phyloP scores from a whole-genome alignment of 2,113 vertebrate genomes.

The Vombatus ursinus region DNA sequence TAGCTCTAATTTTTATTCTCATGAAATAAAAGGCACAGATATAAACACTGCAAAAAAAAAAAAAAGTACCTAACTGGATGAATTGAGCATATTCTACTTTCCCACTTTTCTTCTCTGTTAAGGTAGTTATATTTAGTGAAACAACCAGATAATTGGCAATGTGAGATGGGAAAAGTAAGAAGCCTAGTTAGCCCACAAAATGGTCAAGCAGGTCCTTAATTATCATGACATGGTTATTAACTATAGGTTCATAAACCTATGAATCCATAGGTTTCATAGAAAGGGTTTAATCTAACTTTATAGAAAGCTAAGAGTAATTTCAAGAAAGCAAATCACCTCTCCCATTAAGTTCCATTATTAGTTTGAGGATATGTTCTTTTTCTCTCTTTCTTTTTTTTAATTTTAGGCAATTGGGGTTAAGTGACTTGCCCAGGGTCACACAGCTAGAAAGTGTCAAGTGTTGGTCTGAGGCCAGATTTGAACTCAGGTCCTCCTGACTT shows the following conservation, averaged over 20 bases:
- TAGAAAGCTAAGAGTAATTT: conserved; percentile 27
- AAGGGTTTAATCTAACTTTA: neutral
- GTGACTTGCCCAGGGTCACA: too few species aligned
- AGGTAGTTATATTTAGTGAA: neutral
- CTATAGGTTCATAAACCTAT: neutral
- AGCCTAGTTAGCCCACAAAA: neutral
- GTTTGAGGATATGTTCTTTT: conserved; percentile 32
- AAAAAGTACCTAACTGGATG: neutral
- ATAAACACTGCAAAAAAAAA: too few species aligned
- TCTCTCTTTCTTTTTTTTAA: too few species aligned
- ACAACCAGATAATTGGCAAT: neutral
- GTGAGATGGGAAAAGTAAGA: neutral
- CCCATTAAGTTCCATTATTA: conserved; percentile 3
- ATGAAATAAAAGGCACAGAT: neutral
- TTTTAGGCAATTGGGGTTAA: too few species aligned
- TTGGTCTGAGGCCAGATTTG: too few species aligned
- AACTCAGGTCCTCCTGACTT: too few species aligned
- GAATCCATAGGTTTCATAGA: neutral
- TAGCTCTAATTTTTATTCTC: neutral
- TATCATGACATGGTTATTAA: neutral
- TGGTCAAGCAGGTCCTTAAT: neutral
- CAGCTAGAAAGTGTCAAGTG: too few species aligned
- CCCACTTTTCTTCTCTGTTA: neutral
- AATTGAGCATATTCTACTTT: neutral
- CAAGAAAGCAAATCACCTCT: conserved; percentile 48